These are phyloP conservation scores for Scaptomyza tumidula DNA, from an alignment of 2,888 invertebrate species.

Conservation along the genomic window DNA sequence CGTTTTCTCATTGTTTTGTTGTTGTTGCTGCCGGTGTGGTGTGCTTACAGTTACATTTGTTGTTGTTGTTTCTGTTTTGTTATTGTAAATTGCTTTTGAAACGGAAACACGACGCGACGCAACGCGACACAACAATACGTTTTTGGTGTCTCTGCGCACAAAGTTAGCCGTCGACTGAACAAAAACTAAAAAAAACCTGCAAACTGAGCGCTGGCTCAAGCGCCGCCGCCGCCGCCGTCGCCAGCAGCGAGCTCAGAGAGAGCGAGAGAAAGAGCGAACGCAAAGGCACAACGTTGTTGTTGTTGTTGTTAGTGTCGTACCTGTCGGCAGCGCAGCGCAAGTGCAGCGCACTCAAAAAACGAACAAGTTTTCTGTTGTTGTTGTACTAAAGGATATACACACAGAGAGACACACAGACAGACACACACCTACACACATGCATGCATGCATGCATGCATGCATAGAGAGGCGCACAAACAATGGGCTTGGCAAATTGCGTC, in stretches of 20 bases:
- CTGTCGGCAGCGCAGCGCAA: conserved; percentile 59
- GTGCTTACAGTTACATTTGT: conserved; percentile 53
- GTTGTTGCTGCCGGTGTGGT: conserved; percentile 41
- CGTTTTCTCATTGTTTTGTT: conserved; percentile 29
- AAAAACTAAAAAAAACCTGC: conserved; percentile 55
- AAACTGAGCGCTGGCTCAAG: conserved; percentile 53
- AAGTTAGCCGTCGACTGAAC: conserved; percentile 75
- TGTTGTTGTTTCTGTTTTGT: conserved; percentile 30
- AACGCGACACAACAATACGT: conserved; percentile 46
- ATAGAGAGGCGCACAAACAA: conserved; percentile 52
- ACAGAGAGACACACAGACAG: too few relatives aligned
- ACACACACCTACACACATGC: conserved; percentile 17
- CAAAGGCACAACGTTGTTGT: background rate
- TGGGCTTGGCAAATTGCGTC: conserved; percentile 63
- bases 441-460: conserved; percentile 2
- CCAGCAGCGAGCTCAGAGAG: conserved; percentile 18
- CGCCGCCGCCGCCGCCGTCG: too few relatives aligned
- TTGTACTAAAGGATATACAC: conserved; percentile 54
- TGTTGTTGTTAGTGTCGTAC: conserved; percentile 45
- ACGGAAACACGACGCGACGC: conserved; percentile 9
- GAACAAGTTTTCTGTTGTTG: conserved; percentile 29
- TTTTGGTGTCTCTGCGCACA: conserved; percentile 72
- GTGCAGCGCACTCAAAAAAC: conserved; percentile 67
- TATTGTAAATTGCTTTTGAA: conserved; percentile 25
- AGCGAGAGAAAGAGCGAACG: background rate